Percentiles rank a stretch among this genome's conserved stretches.
Conservation (phyloP, 2,113 vertebrate species). For the Peucedramus taeniatus region DNA sequence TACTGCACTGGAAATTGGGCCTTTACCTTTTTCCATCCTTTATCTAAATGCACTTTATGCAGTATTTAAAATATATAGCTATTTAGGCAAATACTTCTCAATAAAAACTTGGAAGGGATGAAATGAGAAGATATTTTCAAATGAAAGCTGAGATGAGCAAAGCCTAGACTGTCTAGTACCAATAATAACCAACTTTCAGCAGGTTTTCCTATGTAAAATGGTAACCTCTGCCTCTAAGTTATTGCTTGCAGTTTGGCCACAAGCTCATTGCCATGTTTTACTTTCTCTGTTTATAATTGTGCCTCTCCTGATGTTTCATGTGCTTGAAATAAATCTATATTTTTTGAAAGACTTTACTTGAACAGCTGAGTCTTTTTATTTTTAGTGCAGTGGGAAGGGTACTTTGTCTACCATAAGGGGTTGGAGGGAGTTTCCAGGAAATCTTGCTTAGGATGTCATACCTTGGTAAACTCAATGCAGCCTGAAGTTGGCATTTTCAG, state of each 20-base stretch:
- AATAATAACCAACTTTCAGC: background rate
- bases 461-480: background rate
- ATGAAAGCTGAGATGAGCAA: background rate
- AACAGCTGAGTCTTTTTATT: background rate
- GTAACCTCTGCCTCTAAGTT: background rate
- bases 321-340: conserved; percentile 58
- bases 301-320: background rate
- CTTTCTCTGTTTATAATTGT: background rate
- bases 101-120: background rate
- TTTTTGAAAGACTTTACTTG: background rate
- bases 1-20: background rate
- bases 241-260: background rate
- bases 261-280: background rate
- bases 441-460: background rate
- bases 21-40: background rate
- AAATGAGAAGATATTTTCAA: background rate
- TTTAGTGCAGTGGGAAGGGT: background rate
- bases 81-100: background rate
- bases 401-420: background rate
- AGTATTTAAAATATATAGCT: background rate
- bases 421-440: background rate
- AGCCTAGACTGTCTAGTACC: background rate
- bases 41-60: conserved; percentile 30
- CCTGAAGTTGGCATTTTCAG: background rate
- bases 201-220: background rate